These are phyloP conservation scores for Trichonephila clavipes DNA, from an alignment of 1,140 invertebrate genomes.

Conservation along the genomic window DNA sequence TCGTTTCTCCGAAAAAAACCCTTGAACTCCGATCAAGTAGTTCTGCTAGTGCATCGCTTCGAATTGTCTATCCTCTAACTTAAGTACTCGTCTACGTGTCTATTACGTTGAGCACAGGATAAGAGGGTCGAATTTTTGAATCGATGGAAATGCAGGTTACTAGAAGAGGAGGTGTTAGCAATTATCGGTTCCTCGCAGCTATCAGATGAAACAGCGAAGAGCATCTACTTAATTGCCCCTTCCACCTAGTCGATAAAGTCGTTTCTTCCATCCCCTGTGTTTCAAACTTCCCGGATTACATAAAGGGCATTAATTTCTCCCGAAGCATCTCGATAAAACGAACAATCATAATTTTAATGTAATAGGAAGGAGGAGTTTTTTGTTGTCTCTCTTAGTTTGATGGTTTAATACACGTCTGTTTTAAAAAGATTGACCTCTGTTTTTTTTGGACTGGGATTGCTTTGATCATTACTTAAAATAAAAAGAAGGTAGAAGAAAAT, in stretches of 20 bases:
- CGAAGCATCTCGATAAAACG: constrained; percentile 16
- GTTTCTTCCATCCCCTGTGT: constrained; percentile 20
- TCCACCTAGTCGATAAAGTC: constrained; percentile 43
- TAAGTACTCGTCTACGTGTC: neutral
- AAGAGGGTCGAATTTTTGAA: constrained; percentile 46
- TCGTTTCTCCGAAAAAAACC: too few species aligned
- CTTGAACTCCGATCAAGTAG: too few species aligned
- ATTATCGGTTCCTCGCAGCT: constrained; percentile 58
- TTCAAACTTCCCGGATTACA: constrained; percentile 34
- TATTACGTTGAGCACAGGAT: neutral
- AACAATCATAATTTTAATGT: constrained; percentile 58
- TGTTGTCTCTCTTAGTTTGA: neutral
- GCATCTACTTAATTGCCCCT: constrained; percentile 60
- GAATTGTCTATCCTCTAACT: neutral
- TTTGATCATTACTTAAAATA: too few species aligned
- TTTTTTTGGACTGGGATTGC: neutral
- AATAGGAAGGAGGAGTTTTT: neutral
- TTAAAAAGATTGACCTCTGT: neutral
- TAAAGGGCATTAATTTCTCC: constrained; percentile 54
- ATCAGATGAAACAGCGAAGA: constrained; percentile 50
- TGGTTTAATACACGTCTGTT: neutral
- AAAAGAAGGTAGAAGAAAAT: too few species aligned
- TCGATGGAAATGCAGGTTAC: constrained; percentile 39
- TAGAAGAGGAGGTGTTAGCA: constrained; percentile 55
- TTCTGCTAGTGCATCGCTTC: too few species aligned